Evolutionary conservation across 2,113 vertebrate species (phyloP), one percentile per base, ranked within the genome.

Genomic region (Micronycteris hirsuta): DNA sequence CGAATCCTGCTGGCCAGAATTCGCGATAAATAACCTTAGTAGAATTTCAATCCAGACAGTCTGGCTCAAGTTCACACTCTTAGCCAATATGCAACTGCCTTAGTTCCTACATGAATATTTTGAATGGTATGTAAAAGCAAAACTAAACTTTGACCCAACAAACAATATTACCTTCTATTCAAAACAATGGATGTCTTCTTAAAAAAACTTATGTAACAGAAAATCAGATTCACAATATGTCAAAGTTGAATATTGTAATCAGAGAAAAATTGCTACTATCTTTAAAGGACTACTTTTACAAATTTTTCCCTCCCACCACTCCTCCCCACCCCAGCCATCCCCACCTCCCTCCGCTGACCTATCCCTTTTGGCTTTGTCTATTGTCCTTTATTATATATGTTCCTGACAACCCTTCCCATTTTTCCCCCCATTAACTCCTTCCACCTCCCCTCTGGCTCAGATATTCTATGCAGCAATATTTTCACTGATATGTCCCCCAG

Each of bases 171-270:
- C 7, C 68, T 90, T 80, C n/a, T 86, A 88, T 70, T 93, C 54
- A 88, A 84, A 88, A 38, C 7, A 81, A 86, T 15, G 58, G 33
- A 49, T 45, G 17, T 73, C 28, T 91, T 93, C 61, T 82, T 70
- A 3, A 56, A 89, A 95, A 81, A 94, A 73, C 92, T 31, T 71
- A 81, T 3, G 45, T 77, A 36, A 90, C 3, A 96, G 11, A 80
- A 86, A 56, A 71, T 93, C 12, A 87, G 24, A 68, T 16, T 94
- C 74, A 89, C 4, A 81, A 91, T 96, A 81, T 85, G 56, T 76
- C 24, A 92, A 76, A 92, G 41, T 5, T 76, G 68, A 92, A 54
- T 74, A 93, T 0, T 77, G 26, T 17, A 36, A 84, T 71, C 31
- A 91, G 10, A 74, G 10, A 93, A 90, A 86, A 82, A 63, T 10